Base-by-base conservation (phyloP, 2,797 vertebrate species). In the Tinamus major region DNA sequence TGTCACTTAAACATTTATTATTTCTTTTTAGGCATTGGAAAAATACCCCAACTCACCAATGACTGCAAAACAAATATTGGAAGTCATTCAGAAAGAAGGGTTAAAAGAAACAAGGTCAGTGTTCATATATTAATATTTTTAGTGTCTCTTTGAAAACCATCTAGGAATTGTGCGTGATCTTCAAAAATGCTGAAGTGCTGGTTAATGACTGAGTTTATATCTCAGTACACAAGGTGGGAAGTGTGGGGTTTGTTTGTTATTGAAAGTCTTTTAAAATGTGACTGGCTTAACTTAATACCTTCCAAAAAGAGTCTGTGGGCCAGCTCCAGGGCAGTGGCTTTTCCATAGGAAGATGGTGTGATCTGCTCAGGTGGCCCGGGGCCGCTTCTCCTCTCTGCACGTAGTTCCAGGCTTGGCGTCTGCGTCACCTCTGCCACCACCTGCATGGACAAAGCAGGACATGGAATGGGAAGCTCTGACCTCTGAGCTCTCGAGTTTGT, bases 11-110 rank as follows among this genome's bases (percentile, higher is more conserved):
- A 67, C 41, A 26, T 95, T 85, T 96, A 89, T 95, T 97, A 80
- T 97, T 95, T 96, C 85, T 97, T 97, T 97, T 88, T 91, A 98
- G 98, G 98, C 98, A 93, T 93, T 98, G 98, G 98, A 98, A 97
- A 98, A 98, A 96, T 98, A 98, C 65, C 98, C 98, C 96, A 98
- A 98, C 94, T 98, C 98, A 85, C 98, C 98, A 94, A 98, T 98
- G 98, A 98, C 98, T 90, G 98, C 98, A 97, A 98, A 98, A 94
- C 98, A 98, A 97, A 98, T 98, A 97, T 81, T 98, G 97, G 98
- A 98, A 98, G 98, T 98, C 94, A 98, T 98, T 98, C 98, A 98
- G 96, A 98, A 98, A 96, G 98, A 98, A 98, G 98, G 98, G 48
- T 97, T 98, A 97, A 98, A 98, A 97, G 98, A 98, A 98, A 98